These are phyloP conservation scores for Sinelater perroti DNA, from an alignment of 2,888 invertebrate genomes.

Conservation along the genomic window DNA sequence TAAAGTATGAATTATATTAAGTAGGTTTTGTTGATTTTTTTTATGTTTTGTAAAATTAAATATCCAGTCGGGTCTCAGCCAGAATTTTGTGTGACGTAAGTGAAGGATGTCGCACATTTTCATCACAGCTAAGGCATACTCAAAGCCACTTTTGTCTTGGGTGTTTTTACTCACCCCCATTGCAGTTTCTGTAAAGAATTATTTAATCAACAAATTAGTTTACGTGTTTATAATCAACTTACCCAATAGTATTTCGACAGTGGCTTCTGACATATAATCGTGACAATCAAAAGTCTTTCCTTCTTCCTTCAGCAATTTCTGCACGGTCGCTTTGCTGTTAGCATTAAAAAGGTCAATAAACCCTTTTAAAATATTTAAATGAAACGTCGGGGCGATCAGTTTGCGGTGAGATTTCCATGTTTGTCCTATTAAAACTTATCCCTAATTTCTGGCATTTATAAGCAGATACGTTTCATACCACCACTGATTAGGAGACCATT, in stretches of 20 bases:
- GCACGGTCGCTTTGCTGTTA: constrained; percentile 59
- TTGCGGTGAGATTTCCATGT: constrained; percentile 65
- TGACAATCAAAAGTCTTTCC: constrained; percentile 63
- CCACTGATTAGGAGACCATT: constrained; percentile 79
- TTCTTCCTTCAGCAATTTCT: constrained; percentile 56
- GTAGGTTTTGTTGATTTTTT: constrained; percentile 74
- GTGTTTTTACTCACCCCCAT: constrained; percentile 64
- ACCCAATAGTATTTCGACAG: constrained; percentile 64
- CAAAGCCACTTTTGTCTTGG: constrained; percentile 62
- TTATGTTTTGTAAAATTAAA: constrained; percentile 68
- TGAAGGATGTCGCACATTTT: constrained; percentile 67
- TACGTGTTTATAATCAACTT: constrained; percentile 8
- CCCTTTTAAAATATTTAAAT: constrained; percentile 62
- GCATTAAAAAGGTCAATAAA: constrained; percentile 64
- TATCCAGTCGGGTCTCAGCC: constrained; percentile 60
- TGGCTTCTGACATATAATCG: constrained; percentile 62
- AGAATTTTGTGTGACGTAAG: constrained; percentile 62
- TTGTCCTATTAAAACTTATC: not conserved
- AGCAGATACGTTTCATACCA: not conserved
- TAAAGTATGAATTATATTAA: constrained; percentile 80
- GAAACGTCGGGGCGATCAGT: constrained; percentile 65
- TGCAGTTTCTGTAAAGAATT: constrained; percentile 60
- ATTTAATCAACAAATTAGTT: not conserved
- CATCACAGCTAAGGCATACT: constrained; percentile 67
- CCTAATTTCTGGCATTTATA: not conserved